A percentile compares a stretch with the other conserved stretches of the same genome.
phyloP scores from a whole-genome alignment of 1,140 invertebrate species.

The Agraylea sexmaculata region DNA sequence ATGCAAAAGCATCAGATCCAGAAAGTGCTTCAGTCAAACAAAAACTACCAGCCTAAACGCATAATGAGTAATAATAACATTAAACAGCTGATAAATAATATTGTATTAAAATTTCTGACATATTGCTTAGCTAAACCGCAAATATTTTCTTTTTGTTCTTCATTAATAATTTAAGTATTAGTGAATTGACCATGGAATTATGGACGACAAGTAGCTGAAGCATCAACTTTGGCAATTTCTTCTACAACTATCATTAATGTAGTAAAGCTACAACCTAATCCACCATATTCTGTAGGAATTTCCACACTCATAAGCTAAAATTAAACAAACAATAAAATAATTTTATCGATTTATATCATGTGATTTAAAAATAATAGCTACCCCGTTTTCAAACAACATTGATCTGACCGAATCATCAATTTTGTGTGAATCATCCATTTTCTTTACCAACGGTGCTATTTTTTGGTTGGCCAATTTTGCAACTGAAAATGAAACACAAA shows the following conservation, averaged over 20 bases:
- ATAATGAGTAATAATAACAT: too few relatives aligned
- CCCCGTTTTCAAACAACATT: slow-evolving; percentile 73
- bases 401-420: slow-evolving; percentile 62
- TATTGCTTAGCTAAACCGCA: slow-evolving; percentile 71
- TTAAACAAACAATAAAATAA: too few relatives aligned
- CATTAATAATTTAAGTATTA: slow-evolving; percentile 73
- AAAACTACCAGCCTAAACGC: slow-evolving; percentile 74
- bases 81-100: too few relatives aligned
- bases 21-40: slow-evolving; percentile 81
- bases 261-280: slow-evolving; percentile 79
- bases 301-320: slow-evolving; percentile 87
- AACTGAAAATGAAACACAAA: slow-evolving; percentile 47
- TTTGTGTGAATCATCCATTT: slow-evolving; percentile 84
- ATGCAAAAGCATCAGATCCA: slow-evolving; percentile 79
- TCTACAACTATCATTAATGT: slow-evolving; percentile 82
- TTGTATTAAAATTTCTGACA: slow-evolving; percentile 36
- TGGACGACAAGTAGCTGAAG: slow-evolving; percentile 86
- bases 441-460: slow-evolving; percentile 72
- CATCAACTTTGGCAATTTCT: slow-evolving; percentile 88
- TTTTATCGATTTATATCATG: too few relatives aligned
- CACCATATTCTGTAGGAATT: slow-evolving; percentile 73
- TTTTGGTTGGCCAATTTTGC: slow-evolving; percentile 76
- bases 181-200: slow-evolving; percentile 82
- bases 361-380: too few relatives aligned
- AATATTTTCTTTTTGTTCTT: slow-evolving; percentile 78